Conservation (phyloP, 2,888 invertebrate genomes). For the Lysandra coridon region DNA sequence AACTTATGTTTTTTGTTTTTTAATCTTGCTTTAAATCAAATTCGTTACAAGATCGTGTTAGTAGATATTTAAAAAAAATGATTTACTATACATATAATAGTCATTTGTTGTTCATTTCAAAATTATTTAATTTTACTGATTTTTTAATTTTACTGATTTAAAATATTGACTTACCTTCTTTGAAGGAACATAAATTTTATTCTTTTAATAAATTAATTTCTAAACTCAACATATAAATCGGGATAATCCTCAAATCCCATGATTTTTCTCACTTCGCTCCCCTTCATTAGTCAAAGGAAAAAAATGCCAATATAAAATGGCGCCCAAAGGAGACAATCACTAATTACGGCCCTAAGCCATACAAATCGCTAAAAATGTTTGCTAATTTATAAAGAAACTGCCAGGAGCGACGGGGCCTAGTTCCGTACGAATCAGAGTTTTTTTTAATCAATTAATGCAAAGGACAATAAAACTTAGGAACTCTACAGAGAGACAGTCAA, state of each 20-base stretch:
- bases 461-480: neutral
- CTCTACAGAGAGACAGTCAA: neutral
- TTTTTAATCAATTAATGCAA: neutral
- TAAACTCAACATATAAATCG: constrained; percentile 33
- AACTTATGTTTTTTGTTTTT: too few species aligned
- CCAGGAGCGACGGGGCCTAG: constrained; percentile 30
- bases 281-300: constrained; percentile 66
- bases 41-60: too few species aligned
- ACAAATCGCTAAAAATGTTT: constrained; percentile 79
- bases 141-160: neutral
- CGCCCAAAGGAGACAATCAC: constrained; percentile 65
- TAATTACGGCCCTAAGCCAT: constrained; percentile 74
- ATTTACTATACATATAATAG: too few species aligned
- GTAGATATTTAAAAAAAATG: too few species aligned
- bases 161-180: neutral
- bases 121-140: neutral
- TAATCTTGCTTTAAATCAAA: too few species aligned
- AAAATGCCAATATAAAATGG: constrained; percentile 62
- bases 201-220: constrained; percentile 26
- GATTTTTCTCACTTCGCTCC: constrained; percentile 55
- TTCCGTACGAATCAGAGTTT: constrained; percentile 37
- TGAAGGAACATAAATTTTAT: neutral
- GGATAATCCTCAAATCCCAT: constrained; percentile 51
- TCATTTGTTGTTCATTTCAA: neutral
- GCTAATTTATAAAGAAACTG: constrained; percentile 69